Percentiles rank a stretch among this genome's conserved stretches.
phyloP scores from a whole-genome alignment of 2,113 vertebrate genomes.

The Planiliza haematocheilus region DNA sequence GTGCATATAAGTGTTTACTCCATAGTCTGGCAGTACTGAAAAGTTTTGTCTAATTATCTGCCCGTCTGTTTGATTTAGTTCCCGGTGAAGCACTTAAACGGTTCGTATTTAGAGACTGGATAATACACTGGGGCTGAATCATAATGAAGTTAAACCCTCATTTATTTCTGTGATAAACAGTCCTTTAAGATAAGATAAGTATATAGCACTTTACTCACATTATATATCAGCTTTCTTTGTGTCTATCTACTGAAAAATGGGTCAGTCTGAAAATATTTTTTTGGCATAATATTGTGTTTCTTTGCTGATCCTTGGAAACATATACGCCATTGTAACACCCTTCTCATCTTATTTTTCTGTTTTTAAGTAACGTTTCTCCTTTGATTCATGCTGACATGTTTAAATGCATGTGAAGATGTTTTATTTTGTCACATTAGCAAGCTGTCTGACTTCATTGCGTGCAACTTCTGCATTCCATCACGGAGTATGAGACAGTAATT shows the following conservation, averaged over 20 bases:
- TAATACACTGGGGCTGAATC: not conserved
- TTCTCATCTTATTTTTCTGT: not conserved
- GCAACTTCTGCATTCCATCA: constrained; percentile 1
- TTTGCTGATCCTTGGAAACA: not conserved
- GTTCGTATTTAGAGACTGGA: not conserved
- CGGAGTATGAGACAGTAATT: not conserved
- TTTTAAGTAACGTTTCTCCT: not conserved
- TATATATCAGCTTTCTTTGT: not conserved
- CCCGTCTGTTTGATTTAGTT: not conserved
- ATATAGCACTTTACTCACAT: not conserved
- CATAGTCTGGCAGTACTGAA: not conserved
- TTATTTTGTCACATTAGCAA: not conserved
- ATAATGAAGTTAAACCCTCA: not conserved
- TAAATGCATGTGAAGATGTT: not conserved
- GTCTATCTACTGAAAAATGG: not conserved
- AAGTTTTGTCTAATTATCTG: not conserved
- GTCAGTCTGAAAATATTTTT: not conserved
- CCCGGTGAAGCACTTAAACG: not conserved
- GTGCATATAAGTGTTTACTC: not conserved
- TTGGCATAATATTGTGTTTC: not conserved
- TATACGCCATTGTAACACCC: not conserved
- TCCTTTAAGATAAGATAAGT: not conserved
- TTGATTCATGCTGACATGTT: not conserved
- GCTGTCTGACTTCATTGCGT: not conserved
- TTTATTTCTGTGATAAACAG: not conserved